Percentiles rank a stretch among this genome's conserved stretches.
These are phyloP conservation scores for Neodiprion virginianus DNA, from an alignment of 1,140 invertebrate species.

Conservation along the genomic window DNA sequence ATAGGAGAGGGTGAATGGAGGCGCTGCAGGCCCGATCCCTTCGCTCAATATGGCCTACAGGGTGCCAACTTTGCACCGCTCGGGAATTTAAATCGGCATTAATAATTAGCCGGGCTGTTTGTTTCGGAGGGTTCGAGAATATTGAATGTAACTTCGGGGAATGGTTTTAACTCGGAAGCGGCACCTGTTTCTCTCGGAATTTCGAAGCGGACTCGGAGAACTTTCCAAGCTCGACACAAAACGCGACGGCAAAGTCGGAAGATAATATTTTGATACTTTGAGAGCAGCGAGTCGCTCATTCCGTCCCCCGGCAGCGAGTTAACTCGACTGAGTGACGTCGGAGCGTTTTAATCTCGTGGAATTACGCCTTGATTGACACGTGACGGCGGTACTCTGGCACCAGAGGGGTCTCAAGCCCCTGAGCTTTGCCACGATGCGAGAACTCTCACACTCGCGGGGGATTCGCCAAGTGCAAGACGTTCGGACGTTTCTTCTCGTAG, in stretches of 20 bases:
- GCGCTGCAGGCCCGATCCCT: background rate
- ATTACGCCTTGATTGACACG: constrained; percentile 4
- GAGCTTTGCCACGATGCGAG: background rate
- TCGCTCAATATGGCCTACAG: background rate
- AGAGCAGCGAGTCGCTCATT: background rate
- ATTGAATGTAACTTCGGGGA: no score
- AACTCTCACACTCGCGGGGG: background rate
- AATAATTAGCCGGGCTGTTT: constrained; percentile 5
- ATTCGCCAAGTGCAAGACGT: background rate
- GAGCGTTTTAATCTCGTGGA: background rate
- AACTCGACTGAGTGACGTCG: constrained; percentile 1
- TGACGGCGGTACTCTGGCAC: background rate
- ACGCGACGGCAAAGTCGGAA: no score
- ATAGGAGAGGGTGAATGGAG: background rate
- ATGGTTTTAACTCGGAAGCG: no score
- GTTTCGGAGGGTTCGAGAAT: background rate
- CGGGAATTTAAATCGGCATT: constrained; percentile 5
- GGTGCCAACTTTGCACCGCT: background rate
- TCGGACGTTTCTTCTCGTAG: no score
- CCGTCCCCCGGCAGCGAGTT: background rate
- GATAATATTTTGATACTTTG: no score
- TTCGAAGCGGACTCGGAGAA: no score
- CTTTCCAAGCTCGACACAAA: no score
- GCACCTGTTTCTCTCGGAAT: no score
- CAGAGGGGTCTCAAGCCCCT: background rate